Percentiles rank a stretch among this genome's conserved stretches.
phyloP scores from a whole-genome alignment of 2,888 invertebrate genomes.

The Ceramica pisi region DNA sequence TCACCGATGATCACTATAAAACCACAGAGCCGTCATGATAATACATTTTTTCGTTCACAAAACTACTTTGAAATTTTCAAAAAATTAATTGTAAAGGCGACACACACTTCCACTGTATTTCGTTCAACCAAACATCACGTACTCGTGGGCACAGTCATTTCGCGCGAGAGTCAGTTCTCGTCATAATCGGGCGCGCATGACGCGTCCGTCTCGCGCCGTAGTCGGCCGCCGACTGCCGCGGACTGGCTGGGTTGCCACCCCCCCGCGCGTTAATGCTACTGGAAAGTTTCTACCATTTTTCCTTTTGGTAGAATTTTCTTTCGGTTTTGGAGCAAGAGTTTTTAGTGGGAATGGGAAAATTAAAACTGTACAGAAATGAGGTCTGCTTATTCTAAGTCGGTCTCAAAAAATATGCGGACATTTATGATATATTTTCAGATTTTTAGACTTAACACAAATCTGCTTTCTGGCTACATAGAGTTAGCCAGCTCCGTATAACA shows the following conservation, averaged over 20 bases:
- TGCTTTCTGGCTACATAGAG: no score
- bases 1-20: conserved; percentile 90
- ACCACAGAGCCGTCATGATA: conserved; percentile 85
- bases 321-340: background rate
- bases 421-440: background rate
- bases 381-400: background rate
- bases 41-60: conserved; percentile 72
- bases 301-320: conserved; percentile 23
- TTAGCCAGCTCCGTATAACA: background rate
- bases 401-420: background rate
- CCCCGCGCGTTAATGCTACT: conserved; percentile 54
- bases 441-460: background rate
- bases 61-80: conserved; percentile 58
- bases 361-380: background rate
- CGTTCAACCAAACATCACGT: conserved; percentile 76
- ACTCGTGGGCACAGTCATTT: conserved; percentile 76
- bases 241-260: conserved; percentile 73
- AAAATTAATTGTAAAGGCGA: conserved; percentile 56
- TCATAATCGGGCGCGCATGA: conserved; percentile 73
- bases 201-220: conserved; percentile 79
- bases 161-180: conserved; percentile 73
- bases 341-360: background rate
- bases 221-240: conserved; percentile 84
- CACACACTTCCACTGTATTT: conserved; percentile 82
- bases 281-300: conserved; percentile 45